These are phyloP conservation scores for Ispidina picta DNA, from an alignment of 2,797 vertebrate genomes.

Conservation along the genomic window DNA sequence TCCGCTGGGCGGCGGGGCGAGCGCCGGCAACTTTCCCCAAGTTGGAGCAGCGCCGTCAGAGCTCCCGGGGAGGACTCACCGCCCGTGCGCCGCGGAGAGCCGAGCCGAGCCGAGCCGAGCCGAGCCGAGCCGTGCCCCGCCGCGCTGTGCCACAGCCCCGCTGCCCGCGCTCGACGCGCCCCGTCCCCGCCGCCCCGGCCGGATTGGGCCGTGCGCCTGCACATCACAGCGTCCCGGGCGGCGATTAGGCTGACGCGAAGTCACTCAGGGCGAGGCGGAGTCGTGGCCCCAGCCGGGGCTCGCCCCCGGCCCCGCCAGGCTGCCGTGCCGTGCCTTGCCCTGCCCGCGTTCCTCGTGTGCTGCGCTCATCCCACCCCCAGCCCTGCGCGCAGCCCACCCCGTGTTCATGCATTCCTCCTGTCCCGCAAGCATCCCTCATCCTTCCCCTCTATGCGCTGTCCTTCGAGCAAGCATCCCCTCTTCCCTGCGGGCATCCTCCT, in stretches of 20 bases:
- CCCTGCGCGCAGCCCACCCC: no score
- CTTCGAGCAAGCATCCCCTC: neutral
- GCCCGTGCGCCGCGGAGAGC: neutral
- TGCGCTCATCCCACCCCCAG: no score
- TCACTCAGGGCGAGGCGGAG: slow-evolving; percentile 21
- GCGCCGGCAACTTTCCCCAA: neutral
- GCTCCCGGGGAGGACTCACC: neutral
- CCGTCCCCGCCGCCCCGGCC: neutral
- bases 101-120: neutral
- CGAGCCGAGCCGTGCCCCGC: neutral
- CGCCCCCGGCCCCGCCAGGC: neutral
- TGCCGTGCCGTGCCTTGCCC: neutral
- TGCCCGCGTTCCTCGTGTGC: neutral
- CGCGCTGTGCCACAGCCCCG: neutral
- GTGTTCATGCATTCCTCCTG: no score
- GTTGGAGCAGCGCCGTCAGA: neutral
- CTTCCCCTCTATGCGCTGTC: no score
- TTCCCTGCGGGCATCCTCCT: neutral
- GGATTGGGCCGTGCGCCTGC: slow-evolving; percentile 7
- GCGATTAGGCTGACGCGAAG: neutral
- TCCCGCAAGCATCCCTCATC: no score
- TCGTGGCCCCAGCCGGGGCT: neutral
- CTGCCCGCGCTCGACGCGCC: neutral
- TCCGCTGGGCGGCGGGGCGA: neutral
- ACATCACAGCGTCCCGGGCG: neutral